A percentile compares a stretch with the other conserved stretches of the same genome.
phyloP scores from a whole-genome alignment of 1,140 invertebrate species.

The Magallana gigas region DNA sequence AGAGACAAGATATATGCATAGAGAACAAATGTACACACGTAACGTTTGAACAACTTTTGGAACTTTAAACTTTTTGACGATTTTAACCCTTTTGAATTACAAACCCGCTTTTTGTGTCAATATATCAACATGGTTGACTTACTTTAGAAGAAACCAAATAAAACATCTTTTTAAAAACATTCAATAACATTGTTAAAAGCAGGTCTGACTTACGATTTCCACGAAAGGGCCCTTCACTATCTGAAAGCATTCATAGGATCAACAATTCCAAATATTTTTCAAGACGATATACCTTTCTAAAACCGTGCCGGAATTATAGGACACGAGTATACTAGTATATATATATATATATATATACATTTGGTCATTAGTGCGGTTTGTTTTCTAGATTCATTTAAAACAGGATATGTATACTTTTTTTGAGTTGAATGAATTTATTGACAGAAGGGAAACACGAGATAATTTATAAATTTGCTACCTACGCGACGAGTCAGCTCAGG shows the following conservation, averaged over 20 bases:
- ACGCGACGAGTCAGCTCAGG: conserved; percentile 19
- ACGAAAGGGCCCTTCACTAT: not conserved
- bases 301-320: too few relatives aligned
- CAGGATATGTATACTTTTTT: conserved; percentile 1
- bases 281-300: not conserved
- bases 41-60: not conserved
- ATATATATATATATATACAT: too few relatives aligned
- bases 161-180: not conserved
- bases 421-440: conserved; percentile 21
- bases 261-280: not conserved
- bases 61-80: not conserved
- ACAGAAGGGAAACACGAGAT: conserved; percentile 9
- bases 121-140: not conserved
- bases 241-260: not conserved
- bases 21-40: too few relatives aligned
- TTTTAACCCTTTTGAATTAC: not conserved
- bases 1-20: conserved; percentile 3
- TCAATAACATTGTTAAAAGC: not conserved
- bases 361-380: too few relatives aligned
- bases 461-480: conserved; percentile 24
- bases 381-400: too few relatives aligned
- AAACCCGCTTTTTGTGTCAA: not conserved
- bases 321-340: too few relatives aligned
- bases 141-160: not conserved
- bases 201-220: not conserved